phyloP scores from a whole-genome alignment of 2,113 vertebrate genomes.

The Etheostoma cragini region DNA sequence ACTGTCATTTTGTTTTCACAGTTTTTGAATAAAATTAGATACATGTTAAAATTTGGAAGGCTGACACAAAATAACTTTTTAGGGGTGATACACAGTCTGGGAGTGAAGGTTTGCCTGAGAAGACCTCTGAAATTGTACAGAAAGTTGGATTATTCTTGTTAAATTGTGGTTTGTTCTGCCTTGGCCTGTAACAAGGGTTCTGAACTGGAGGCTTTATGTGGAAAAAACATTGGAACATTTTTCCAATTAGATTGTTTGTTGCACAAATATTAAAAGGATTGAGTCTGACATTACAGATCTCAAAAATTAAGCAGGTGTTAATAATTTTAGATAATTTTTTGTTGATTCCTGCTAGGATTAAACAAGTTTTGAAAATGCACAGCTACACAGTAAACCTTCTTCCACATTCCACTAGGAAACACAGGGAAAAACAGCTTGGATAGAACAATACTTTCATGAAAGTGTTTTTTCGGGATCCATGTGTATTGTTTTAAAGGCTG shows the following conservation, averaged over 20 bases:
- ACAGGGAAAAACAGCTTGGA: background rate
- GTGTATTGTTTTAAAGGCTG: constrained; percentile 28
- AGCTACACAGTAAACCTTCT: background rate
- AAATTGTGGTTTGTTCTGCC: constrained; percentile 1
- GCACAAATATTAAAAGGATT: background rate
- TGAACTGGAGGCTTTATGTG: constrained; percentile 10
- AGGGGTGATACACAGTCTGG: background rate
- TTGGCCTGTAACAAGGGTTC: constrained; percentile 1
- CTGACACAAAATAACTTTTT: background rate
- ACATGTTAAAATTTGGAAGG: background rate
- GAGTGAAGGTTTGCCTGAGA: background rate
- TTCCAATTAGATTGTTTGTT: background rate
- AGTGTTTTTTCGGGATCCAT: constrained; percentile 11
- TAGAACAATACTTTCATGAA: background rate
- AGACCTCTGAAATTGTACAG: constrained; percentile 1
- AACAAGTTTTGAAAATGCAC: background rate
- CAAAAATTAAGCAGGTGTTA: background rate
- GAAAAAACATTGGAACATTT: constrained; percentile 1
- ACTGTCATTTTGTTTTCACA: no score
- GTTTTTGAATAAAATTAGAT: background rate
- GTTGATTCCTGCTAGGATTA: background rate
- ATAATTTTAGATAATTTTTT: background rate
- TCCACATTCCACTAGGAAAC: background rate
- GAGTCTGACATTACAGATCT: background rate
- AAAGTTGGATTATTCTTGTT: constrained; percentile 13